Conservation (phyloP, 2,113 vertebrate genomes). For the Apodemus speciosus region DNA sequence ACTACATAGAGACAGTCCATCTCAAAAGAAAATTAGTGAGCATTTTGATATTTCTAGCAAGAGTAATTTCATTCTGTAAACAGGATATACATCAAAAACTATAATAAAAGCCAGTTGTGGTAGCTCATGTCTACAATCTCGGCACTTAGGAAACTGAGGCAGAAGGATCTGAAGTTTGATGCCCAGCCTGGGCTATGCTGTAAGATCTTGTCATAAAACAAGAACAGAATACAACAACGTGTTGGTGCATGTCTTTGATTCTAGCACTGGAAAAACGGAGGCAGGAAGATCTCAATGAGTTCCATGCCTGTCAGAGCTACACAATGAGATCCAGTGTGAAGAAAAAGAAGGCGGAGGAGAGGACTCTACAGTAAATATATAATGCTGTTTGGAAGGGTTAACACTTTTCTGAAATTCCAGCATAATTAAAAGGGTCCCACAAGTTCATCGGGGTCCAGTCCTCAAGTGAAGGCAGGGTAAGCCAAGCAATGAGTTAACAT, state of each 20-base stretch:
- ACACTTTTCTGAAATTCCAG: neutral
- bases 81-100: slow-evolving; percentile 19
- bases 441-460: neutral
- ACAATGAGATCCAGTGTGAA: neutral
- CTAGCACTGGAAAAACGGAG: neutral
- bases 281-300: neutral
- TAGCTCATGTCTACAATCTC: neutral
- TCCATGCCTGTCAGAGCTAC: neutral
- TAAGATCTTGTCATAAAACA: neutral
- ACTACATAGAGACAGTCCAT: neutral
- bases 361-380: neutral
- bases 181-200: too few species aligned
- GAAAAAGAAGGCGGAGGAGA: neutral
- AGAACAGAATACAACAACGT: neutral
- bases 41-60: slow-evolving; percentile 49
- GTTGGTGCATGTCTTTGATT: neutral
- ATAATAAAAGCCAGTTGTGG: neutral
- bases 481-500: neutral
- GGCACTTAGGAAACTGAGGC: neutral
- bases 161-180: neutral
- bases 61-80: slow-evolving; percentile 28
- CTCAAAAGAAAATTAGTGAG: neutral
- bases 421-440: neutral
- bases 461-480: neutral
- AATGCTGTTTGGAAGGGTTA: neutral